phyloP scores from a whole-genome alignment of 2,888 invertebrate species.

The Polietes domitor region DNA sequence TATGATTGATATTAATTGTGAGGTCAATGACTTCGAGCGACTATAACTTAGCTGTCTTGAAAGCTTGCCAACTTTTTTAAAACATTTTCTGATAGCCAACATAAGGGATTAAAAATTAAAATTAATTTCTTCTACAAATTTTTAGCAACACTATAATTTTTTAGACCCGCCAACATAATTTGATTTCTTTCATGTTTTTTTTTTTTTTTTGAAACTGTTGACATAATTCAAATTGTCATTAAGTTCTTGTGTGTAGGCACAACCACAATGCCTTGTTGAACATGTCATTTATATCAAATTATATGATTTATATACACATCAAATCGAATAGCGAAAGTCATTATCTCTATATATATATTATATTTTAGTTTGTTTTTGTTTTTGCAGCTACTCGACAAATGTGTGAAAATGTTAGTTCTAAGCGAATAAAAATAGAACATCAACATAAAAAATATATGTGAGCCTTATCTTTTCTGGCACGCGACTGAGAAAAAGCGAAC shows the following conservation, averaged over 20 bases:
- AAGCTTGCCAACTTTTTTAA: too few species aligned
- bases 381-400: background rate
- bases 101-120: too few species aligned
- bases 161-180: too few species aligned
- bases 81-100: too few species aligned
- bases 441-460: background rate
- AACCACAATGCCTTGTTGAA: background rate
- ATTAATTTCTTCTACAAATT: too few species aligned
- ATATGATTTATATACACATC: background rate
- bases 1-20: too few species aligned
- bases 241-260: background rate
- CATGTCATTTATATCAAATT: slow-evolving; percentile 11
- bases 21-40: too few species aligned
- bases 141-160: too few species aligned
- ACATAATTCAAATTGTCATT: background rate
- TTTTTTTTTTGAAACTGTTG: background rate
- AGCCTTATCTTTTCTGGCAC: slow-evolving; percentile 6
- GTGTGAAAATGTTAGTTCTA: background rate
- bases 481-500: background rate
- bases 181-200: too few species aligned
- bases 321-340: background rate
- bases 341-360: background rate
- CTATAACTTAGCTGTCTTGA: too few species aligned
- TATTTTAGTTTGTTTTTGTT: background rate
- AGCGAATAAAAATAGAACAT: background rate